Percentiles rank a stretch among this genome's conserved stretches.
Conservation (phyloP, 2,113 vertebrate species). For the Erpornis zantholeuca region DNA sequence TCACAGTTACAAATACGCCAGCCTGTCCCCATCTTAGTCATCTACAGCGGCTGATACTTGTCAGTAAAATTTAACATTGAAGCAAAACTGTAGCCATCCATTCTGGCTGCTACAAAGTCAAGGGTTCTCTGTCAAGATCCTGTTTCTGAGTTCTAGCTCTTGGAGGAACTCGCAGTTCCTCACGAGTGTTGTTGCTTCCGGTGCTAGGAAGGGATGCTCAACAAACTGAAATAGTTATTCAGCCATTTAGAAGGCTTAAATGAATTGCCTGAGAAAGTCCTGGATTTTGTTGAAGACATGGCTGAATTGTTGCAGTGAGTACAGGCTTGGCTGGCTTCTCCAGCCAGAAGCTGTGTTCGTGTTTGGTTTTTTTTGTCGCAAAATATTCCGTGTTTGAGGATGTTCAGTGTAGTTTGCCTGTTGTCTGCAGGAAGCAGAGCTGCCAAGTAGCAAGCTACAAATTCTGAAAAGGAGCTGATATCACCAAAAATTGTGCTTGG, state of each 20-base stretch:
- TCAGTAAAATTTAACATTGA: background rate
- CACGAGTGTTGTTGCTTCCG: background rate
- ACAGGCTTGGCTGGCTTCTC: background rate
- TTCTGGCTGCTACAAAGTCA: background rate
- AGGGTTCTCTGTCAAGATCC: background rate
- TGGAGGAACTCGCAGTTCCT: background rate
- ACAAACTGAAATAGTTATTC: background rate
- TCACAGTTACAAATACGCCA: background rate
- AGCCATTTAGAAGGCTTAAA: background rate
- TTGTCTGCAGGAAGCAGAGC: background rate
- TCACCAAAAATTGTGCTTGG: background rate
- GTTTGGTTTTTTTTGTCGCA: background rate
- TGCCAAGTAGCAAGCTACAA: background rate
- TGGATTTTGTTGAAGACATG: rapidly evolving
- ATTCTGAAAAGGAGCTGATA: background rate
- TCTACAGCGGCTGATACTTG: background rate
- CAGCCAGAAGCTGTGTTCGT: background rate
- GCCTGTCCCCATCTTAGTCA: background rate
- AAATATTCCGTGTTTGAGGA: background rate
- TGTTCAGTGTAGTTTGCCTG: background rate
- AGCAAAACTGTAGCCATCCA: background rate
- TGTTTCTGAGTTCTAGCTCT: background rate
- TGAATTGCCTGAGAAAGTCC: background rate
- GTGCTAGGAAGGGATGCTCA: background rate
- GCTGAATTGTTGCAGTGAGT: background rate